Evolutionary conservation across 2,888 invertebrate genomes (phyloP).

Genomic region (Drosophila fungiperda): DNA sequence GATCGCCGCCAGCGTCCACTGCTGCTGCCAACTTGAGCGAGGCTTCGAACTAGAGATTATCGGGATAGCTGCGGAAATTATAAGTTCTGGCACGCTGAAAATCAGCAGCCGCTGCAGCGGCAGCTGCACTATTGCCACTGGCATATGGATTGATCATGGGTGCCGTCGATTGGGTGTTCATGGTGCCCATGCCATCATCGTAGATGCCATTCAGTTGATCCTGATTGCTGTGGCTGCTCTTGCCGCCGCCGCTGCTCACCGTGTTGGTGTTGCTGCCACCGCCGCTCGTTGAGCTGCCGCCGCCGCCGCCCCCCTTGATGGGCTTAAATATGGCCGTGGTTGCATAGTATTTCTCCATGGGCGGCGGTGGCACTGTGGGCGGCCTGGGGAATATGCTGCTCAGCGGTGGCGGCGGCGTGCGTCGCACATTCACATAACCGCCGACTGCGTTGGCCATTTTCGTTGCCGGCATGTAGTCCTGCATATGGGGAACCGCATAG

Average conservation of each 20-base stretch:
- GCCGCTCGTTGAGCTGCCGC: constrained; percentile 66
- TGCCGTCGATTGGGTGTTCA: constrained; percentile 84
- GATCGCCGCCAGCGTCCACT: constrained; percentile 31
- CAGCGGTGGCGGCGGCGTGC: constrained; percentile 85
- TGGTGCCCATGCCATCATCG: constrained; percentile 83
- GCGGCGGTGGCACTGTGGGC: constrained; percentile 89
- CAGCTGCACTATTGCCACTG: constrained; percentile 61
- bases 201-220: constrained; percentile 79
- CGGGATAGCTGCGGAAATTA: constrained; percentile 84
- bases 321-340: constrained; percentile 88
- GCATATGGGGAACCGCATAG: constrained; percentile 88
- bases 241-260: constrained; percentile 76
- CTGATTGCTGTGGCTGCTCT: constrained; percentile 67
- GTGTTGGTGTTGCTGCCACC: constrained; percentile 75
- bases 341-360: constrained; percentile 90
- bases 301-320: constrained; percentile 84
- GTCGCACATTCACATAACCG: constrained; percentile 84
- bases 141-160: constrained; percentile 83
- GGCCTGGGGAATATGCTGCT: constrained; percentile 87
- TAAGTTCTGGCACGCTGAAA: constrained; percentile 84
- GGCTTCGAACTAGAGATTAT: constrained; percentile 85
- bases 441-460: constrained; percentile 80
- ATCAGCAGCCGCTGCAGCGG: constrained; percentile 76
- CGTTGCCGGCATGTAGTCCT: constrained; percentile 86
- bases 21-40: constrained; percentile 71